phyloP scores from a whole-genome alignment of 30 jellyfish, hydroid and myxozoan species.

The Turritopsis dohrnii region DNA sequence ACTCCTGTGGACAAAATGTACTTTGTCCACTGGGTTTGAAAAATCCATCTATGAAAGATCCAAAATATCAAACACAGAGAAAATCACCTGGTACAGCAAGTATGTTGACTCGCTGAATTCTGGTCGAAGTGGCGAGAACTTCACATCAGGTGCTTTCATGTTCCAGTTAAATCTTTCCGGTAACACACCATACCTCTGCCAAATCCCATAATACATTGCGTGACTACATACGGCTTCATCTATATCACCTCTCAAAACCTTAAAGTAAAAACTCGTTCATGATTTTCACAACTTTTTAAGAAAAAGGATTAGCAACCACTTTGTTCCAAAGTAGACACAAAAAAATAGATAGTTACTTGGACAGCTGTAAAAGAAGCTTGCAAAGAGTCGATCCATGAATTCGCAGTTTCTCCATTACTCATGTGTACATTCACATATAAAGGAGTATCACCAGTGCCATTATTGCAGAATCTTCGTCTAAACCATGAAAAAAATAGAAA shows the following conservation, averaged over 20 bases:
- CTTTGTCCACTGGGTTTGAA: too few species aligned
- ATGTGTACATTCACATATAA: conserved; percentile 82
- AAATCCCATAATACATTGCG: conserved; percentile 78
- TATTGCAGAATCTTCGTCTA: conserved; percentile 65
- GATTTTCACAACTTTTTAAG: background rate
- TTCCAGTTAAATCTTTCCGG: conserved; percentile 98
- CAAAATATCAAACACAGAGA: too few species aligned
- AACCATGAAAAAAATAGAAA: background rate
- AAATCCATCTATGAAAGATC: too few species aligned
- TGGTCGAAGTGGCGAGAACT: conserved; percentile 88
- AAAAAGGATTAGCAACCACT: background rate
- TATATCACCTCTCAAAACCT: conserved; percentile 90
- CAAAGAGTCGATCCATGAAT: conserved; percentile 91
- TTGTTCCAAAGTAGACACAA: too few species aligned
- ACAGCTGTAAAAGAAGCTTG: conserved; percentile 95
- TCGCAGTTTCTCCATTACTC: conserved; percentile 65
- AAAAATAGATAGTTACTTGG: too few species aligned
- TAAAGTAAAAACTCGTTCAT: background rate
- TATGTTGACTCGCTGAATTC: conserved; percentile 88
- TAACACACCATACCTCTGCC: conserved; percentile 87
- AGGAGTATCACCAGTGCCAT: conserved; percentile 90
- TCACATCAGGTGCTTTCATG: conserved; percentile 74
- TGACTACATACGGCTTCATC: conserved; percentile 98
- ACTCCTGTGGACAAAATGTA: too few species aligned
- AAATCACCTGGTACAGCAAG: conserved; percentile 75